These are phyloP conservation scores for Laothoe populi DNA, from an alignment of 2,888 invertebrate genomes.

Conservation along the genomic window DNA sequence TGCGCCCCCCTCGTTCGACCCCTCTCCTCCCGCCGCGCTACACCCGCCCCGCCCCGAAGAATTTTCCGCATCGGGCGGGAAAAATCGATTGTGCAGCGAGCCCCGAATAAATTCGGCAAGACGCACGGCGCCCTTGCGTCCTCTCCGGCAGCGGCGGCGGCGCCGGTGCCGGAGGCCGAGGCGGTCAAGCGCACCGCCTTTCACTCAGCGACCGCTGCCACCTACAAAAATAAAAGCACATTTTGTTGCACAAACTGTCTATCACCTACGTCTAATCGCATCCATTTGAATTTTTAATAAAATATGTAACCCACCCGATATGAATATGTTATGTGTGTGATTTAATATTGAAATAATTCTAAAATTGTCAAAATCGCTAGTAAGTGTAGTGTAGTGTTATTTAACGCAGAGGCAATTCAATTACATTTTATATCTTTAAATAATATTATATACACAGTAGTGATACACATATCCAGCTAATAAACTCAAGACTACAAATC, in stretches of 20 bases:
- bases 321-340: too few relatives aligned
- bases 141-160: constrained; percentile 42
- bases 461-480: not conserved
- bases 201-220: constrained; percentile 45
- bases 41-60: constrained; percentile 82
- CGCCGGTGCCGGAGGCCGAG: constrained; percentile 47
- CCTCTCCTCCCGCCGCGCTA: constrained; percentile 63
- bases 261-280: not conserved
- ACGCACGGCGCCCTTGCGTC: constrained; percentile 84
- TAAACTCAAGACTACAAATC: constrained; percentile 16
- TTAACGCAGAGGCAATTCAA: too few relatives aligned
- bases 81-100: constrained; percentile 85
- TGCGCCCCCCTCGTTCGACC: constrained; percentile 60
- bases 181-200: constrained; percentile 73
- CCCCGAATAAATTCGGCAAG: constrained; percentile 85
- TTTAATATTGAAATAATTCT: too few relatives aligned
- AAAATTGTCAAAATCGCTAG: too few relatives aligned
- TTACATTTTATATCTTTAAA: not conserved
- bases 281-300: not conserved
- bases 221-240: not conserved
- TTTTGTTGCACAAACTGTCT: not conserved
- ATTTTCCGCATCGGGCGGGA: constrained; percentile 85
- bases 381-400: too few relatives aligned
- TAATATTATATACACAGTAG: not conserved
- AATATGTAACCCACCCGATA: too few relatives aligned